Percentiles rank a stretch among this genome's conserved stretches.
Evolutionary conservation across 1,140 invertebrate species (phyloP).

Genomic region (Aphelinus certus): DNA sequence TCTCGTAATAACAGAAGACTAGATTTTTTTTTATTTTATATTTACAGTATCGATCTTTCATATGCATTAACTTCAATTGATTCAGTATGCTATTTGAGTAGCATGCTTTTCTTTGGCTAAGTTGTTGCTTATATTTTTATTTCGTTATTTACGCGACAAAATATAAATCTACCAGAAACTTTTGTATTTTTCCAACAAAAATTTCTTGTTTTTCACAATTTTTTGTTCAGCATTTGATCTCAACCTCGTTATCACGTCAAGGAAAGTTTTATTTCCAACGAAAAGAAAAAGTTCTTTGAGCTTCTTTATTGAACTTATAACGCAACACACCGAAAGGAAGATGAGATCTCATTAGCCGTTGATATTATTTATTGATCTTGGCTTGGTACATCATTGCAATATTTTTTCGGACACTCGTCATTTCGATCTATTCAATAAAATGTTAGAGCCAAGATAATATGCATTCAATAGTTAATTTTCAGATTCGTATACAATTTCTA

Average conservation of each 20-base stretch:
- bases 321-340: constrained; percentile 5
- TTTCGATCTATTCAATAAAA: neutral
- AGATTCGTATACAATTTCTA: too few relatives aligned
- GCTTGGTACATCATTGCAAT: neutral
- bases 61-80: neutral
- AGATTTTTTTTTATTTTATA: constrained; percentile 3
- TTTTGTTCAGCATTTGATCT: neutral
- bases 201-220: constrained; percentile 2
- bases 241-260: neutral
- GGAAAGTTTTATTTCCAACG: neutral
- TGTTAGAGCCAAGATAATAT: neutral
- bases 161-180: neutral
- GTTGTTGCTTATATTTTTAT: too few relatives aligned
- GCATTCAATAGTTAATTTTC: too few relatives aligned
- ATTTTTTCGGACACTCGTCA: too few relatives aligned
- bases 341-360: neutral
- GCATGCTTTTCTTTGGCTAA: constrained; percentile 8
- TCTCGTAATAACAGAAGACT: neutral
- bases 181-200: neutral
- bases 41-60: neutral
- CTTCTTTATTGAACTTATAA: neutral
- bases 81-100: too few relatives aligned
- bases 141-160: neutral
- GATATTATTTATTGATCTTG: constrained; percentile 5
- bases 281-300: neutral